Conservation (phyloP, 2,797 vertebrate genomes). For the Adrianichthys oophorus region DNA sequence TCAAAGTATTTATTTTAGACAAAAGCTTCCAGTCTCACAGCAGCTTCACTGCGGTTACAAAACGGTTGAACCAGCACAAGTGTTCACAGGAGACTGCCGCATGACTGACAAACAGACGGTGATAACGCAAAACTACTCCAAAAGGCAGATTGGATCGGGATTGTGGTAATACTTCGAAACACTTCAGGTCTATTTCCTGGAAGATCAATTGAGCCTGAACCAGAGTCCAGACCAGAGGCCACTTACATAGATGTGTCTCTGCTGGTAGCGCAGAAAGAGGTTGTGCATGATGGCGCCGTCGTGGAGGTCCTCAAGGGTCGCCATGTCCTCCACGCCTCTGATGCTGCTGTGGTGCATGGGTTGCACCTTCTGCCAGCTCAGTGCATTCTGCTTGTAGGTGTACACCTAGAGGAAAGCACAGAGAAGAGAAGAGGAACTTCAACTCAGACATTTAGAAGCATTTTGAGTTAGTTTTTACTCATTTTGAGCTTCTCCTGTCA, state of each 20-base stretch:
- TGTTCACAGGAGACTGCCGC: conserved; percentile 2
- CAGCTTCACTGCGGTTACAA: conserved; percentile 2
- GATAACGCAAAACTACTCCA: not conserved
- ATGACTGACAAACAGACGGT: conserved; percentile 1
- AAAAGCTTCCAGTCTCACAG: too few relatives aligned
- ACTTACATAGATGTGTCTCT: conserved; percentile 92
- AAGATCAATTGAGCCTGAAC: not conserved
- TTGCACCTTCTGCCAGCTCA: conserved; percentile 90
- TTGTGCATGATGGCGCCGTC: conserved; percentile 96
- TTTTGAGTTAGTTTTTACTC: too few relatives aligned
- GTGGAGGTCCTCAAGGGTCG: conserved; percentile 88
- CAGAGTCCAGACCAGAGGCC: not conserved
- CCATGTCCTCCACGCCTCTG: conserved; percentile 93
- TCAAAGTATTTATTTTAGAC: too few relatives aligned
- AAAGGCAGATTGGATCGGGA: not conserved
- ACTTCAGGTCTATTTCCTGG: not conserved
- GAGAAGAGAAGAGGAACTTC: not conserved
- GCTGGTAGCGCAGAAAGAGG: conserved; percentile 87
- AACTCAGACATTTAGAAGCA: too few relatives aligned
- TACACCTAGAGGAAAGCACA: conserved; percentile 80
- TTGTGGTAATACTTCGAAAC: not conserved
- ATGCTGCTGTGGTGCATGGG: conserved; percentile 84
- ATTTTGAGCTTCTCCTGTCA: too few relatives aligned
- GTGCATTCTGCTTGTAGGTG: conserved; percentile 92
- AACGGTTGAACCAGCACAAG: not conserved